These are phyloP conservation scores for Cochlearius cochlearius DNA, from an alignment of 2,113 vertebrate genomes.

Conservation along the genomic window DNA sequence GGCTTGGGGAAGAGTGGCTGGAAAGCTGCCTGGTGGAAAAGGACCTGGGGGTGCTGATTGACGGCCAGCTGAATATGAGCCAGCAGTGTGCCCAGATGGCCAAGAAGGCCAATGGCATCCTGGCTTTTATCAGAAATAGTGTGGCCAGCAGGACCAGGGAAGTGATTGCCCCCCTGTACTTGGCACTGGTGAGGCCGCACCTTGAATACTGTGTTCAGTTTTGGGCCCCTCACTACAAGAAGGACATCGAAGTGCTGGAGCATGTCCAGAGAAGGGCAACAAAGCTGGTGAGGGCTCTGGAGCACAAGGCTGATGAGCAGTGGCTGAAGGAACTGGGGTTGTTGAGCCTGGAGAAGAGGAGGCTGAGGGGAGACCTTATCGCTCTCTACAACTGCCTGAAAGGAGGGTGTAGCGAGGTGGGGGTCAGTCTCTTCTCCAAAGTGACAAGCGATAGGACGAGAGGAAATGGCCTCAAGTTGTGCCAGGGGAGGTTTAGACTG, in stretches of 20 bases:
- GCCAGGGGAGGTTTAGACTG: too few species aligned
- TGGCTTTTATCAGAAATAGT: background rate
- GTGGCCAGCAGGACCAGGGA: background rate
- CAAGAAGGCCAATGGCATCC: background rate
- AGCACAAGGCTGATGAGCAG: background rate
- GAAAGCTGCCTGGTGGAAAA: background rate
- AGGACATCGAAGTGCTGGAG: background rate
- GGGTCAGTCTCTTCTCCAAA: too few species aligned
- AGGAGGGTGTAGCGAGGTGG: too few species aligned
- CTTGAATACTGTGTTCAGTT: background rate
- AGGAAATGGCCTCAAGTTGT: too few species aligned
- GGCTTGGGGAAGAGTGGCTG: background rate
- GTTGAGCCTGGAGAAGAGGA: too few species aligned
- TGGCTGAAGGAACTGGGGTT: too few species aligned
- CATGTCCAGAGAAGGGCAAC: accelerated
- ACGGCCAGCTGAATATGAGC: background rate
- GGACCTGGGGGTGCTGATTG: accelerated
- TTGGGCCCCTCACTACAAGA: background rate
- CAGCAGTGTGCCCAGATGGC: background rate
- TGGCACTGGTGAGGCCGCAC: background rate
- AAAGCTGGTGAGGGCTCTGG: background rate
- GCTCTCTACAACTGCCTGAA: too few species aligned
- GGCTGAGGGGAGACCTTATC: too few species aligned
- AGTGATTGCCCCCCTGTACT: accelerated
- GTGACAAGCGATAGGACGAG: too few species aligned